Evolutionary conservation across 1,140 invertebrate species (phyloP).

Genomic region (Drosophila oshimai): DNA sequence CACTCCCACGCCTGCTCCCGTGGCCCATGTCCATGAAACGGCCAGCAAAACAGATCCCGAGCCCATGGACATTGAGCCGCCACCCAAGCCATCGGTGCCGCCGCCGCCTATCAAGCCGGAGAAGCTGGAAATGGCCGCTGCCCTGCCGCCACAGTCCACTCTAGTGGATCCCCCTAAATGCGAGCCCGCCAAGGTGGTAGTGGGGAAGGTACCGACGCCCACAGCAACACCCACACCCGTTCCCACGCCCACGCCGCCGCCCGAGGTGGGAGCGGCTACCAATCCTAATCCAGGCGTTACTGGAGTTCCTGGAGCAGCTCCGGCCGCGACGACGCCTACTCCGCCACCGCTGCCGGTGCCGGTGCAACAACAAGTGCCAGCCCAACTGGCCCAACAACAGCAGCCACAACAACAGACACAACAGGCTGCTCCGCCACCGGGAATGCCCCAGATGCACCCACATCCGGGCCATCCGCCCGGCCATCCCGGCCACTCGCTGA

Average conservation of each 20-base stretch:
- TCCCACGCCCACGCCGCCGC: constrained; percentile 55
- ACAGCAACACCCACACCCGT: constrained; percentile 41
- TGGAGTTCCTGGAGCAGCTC: constrained; percentile 10
- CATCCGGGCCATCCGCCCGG: constrained; percentile 70
- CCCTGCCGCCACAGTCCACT: constrained; percentile 36
- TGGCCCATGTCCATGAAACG: constrained; percentile 53
- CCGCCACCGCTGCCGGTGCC: constrained; percentile 58
- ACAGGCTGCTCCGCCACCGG: constrained; percentile 43
- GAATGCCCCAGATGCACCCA: constrained; percentile 65
- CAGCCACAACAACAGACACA: constrained; percentile 23
- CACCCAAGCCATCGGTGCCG: constrained; percentile 70
- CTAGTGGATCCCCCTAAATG: constrained; percentile 16
- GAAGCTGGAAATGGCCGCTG: constrained; percentile 55
- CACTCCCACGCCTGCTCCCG: neutral
- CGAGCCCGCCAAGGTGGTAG: constrained; percentile 12
- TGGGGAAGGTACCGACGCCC: no score
- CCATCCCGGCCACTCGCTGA: constrained; percentile 76
- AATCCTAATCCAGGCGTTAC: no score
- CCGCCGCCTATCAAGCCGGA: constrained; percentile 57
- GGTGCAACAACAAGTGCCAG: constrained; percentile 44
- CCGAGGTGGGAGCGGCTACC: constrained; percentile 24
- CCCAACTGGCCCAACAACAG: constrained; percentile 3
- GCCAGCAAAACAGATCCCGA: constrained; percentile 77
- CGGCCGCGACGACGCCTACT: neutral
- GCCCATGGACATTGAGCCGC: constrained; percentile 80